phyloP scores from a whole-genome alignment of 2,113 vertebrate species.

The Morone chrysops region DNA sequence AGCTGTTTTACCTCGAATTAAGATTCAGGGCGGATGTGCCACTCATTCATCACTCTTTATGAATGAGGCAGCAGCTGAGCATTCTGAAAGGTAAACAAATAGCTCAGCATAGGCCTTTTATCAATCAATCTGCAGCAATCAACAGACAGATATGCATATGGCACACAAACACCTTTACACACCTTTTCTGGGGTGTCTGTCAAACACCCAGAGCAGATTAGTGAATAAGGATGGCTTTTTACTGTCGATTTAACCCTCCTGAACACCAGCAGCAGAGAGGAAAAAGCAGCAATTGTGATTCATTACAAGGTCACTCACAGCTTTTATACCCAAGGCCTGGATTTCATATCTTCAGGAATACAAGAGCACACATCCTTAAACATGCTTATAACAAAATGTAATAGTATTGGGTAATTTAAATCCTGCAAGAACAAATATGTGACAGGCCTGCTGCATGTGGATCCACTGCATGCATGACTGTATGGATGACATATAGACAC shows the following conservation, averaged over 20 bases:
- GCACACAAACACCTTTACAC: slow-evolving; percentile 13
- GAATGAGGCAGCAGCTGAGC: slow-evolving; percentile 64
- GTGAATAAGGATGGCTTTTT: neutral
- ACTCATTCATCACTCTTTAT: slow-evolving; percentile 57
- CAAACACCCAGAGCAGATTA: slow-evolving; percentile 10
- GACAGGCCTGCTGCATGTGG: neutral
- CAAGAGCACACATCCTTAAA: neutral
- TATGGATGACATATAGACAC: neutral
- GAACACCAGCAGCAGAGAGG: neutral
- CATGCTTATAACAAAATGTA: neutral
- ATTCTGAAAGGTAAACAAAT: slow-evolving; percentile 50
- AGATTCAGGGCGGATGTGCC: slow-evolving; percentile 11
- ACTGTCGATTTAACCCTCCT: neutral
- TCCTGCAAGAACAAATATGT: neutral
- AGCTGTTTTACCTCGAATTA: slow-evolving; percentile 31
- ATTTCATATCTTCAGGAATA: slow-evolving; percentile 2
- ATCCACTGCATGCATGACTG: neutral
- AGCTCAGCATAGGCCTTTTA: slow-evolving; percentile 6
- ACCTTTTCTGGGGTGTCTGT: neutral
- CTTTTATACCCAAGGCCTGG: neutral
- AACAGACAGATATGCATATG: neutral
- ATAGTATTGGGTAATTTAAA: slow-evolving; percentile 1
- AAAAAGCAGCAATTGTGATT: slow-evolving; percentile 28
- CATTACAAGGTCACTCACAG: slow-evolving; percentile 60
- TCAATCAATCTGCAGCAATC: slow-evolving; percentile 11